Base-by-base conservation (phyloP, 2,888 invertebrate species). In the Ornithoptera alexandrae region DNA sequence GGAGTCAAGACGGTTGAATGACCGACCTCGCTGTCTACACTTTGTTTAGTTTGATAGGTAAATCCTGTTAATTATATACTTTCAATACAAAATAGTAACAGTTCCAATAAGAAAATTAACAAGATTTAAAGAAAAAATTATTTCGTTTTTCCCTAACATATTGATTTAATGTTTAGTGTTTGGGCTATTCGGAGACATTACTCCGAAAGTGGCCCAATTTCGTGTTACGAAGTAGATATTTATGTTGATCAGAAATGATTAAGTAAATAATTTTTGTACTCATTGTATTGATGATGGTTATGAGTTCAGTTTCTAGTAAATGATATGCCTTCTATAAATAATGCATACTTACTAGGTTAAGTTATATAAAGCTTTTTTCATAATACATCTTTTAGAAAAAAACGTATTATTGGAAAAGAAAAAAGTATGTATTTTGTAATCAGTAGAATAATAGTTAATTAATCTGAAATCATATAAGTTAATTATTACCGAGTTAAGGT, bases 21-120 rank as follows among this genome's bases (percentile, higher is more conserved):
- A 76, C 75, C 77, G 75, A 73, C 77, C 77, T 76, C 76, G 72
- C 63, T 57, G 58, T 50, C 59, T 62, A 64, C 46, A 68, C 60
- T 65, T 65, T 65, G 56, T 56, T 64, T 60, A 24, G 59, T 42
- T 60, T 68, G 18, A 53, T 24, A 30, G 36, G 30, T 22, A 64
- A 64, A 39, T 63, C 63, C 58, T 64, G 50, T 50, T 50, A 50
- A 50, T 50, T 5, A 17, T 50, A 50, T 50, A 5, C 15, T 50
- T 50, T 50, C 50, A 50, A 15, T 50, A 50, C 17, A 15, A 46
- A 46, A 10, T 46, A 30, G 46, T 18, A 2, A 50, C 50, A 17
- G 5, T 4, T 17, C 5, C 18, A 50, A 50, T 50, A 2, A 50
- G 18, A 30, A 50, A 5, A 50, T 50, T 50, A 50, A 50, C 0